Base-by-base conservation (phyloP, 2,888 invertebrate species). In the Hanleya hanleyi region DNA sequence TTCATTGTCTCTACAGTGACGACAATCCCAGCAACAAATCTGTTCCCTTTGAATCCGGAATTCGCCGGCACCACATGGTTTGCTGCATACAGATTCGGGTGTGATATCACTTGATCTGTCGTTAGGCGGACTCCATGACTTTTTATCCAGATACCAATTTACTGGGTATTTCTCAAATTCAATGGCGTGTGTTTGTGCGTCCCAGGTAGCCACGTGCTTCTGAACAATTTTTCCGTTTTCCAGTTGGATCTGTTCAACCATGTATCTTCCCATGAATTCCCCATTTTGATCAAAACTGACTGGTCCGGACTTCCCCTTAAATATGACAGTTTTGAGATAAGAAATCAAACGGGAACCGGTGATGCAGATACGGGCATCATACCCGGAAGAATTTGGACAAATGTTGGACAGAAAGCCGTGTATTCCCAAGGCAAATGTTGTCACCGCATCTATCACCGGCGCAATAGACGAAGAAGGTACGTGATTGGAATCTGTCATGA, bases 351-450 rank as follows among this genome's bases (percentile, higher is more conserved):
- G 26, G 1, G 26, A 32, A 57, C 33, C 33, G 2, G 15, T 26
- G 26, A 57, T 57, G 22, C 61, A 57, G 15, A 29, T 15, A 18
- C 29, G 33, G 33, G 7, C 29, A 15, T 57, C 61, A 18, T 22
- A 22, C 29, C 15, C 3, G 26, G 61, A 22, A 15, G 26, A 4
- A 57, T 9, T 9, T 0, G 79, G 75, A 65, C 86, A 86, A 29
- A 70, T 41, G 4, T 77, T 71, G 12, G 47, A 26, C 5, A 86
- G 68, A 5, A 85, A 65, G 12, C 71, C 62, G 51, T 84, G 75
- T 1, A 85, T 36, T 7, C 83, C 85, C 26, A 77, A 51, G 1
- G 83, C 86, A 65, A 84, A 83, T n/a, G 84, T 77, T 22, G 75
- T 74, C 0, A 85, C 84, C 9, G 82, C 76, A 67, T 86, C 86